Evolutionary conservation across 2,113 vertebrate genomes (phyloP).

Genomic region (Camelus dromedarius): DNA sequence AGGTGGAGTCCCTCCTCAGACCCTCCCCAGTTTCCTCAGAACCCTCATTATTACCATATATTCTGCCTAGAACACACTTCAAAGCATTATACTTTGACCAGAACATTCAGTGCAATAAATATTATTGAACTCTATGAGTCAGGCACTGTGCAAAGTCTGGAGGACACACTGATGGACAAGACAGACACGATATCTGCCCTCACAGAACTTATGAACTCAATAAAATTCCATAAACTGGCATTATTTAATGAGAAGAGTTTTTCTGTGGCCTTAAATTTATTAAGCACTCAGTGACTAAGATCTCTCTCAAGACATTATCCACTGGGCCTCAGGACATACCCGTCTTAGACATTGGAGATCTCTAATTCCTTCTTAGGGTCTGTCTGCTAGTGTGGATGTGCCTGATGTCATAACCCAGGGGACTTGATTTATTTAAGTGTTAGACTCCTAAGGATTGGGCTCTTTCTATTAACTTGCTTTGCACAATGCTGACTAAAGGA

Average conservation of each 20-base stretch:
- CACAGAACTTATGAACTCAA: neutral
- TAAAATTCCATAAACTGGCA: neutral
- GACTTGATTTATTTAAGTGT: neutral
- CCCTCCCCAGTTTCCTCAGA: neutral
- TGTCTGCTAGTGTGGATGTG: neutral
- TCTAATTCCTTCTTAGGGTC: neutral
- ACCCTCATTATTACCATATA: neutral
- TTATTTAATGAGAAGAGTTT: constrained; percentile 48
- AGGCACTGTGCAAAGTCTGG: neutral
- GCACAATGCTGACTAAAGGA: neutral
- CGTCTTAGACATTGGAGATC: neutral
- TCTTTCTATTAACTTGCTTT: neutral
- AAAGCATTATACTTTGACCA: neutral
- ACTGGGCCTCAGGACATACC: neutral
- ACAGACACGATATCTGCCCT: neutral
- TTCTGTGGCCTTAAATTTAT: neutral
- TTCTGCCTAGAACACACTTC: neutral
- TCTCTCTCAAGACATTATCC: neutral
- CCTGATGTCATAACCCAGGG: neutral
- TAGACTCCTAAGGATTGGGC: neutral
- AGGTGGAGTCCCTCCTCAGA: neutral
- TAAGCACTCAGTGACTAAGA: neutral
- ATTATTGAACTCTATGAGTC: neutral
- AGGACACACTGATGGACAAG: neutral
- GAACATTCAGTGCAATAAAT: neutral